Evolutionary conservation across 2,797 vertebrate genomes (phyloP).

Genomic region (Remorina albescens): DNA sequence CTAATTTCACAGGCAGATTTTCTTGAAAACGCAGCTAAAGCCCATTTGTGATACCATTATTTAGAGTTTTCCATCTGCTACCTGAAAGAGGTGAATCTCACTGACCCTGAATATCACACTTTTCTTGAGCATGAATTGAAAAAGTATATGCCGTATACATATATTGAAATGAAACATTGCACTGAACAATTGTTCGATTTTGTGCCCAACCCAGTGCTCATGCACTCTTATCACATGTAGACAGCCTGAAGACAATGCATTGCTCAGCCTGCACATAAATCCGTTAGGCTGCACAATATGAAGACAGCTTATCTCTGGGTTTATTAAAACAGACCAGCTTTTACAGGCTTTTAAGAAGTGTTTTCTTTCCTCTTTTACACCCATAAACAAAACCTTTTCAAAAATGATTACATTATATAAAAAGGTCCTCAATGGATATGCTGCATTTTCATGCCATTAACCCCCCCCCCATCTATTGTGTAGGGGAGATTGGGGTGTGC

Average conservation of each 20-base stretch:
- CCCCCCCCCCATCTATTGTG: neutral
- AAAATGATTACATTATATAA: slow-evolving; percentile 41
- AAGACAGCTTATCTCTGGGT: slow-evolving; percentile 17
- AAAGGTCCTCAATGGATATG: slow-evolving; percentile 20
- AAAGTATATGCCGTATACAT: neutral
- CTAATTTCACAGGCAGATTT: neutral
- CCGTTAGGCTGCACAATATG: neutral
- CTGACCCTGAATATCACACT: neutral
- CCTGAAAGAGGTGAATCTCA: neutral
- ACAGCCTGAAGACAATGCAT: slow-evolving; percentile 15
- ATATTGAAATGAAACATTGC: neutral
- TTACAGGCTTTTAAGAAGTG: slow-evolving; percentile 4
- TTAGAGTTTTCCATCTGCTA: neutral
- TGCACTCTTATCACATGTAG: slow-evolving; percentile 17
- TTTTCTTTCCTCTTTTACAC: slow-evolving; percentile 24
- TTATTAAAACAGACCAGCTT: slow-evolving; percentile 34
- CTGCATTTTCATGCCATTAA: neutral
- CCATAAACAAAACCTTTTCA: slow-evolving; percentile 31
- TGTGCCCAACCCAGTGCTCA: neutral
- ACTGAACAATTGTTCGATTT: neutral
- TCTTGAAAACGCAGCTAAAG: neutral
- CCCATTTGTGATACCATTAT: neutral
- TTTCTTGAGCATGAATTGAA: neutral
- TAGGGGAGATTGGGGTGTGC: neutral
- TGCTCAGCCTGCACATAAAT: slow-evolving; percentile 4